Percentiles rank a stretch among this genome's conserved stretches.
phyloP scores from a whole-genome alignment of 2,113 vertebrate species.

The Tenebrosternarchus preto region DNA sequence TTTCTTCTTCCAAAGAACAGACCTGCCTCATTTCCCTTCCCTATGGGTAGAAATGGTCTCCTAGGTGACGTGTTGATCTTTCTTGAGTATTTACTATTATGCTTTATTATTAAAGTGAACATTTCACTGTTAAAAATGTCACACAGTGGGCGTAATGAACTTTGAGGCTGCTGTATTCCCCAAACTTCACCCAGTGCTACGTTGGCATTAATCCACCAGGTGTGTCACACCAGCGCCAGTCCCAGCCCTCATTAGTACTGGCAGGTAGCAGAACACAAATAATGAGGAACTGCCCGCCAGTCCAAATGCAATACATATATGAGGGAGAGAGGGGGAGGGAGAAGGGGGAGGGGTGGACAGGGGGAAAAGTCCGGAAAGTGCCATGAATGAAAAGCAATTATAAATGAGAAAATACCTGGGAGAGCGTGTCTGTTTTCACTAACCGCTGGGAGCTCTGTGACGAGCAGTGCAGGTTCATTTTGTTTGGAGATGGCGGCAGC shows the following conservation, averaged over 20 bases:
- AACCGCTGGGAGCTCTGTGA: conserved; percentile 50
- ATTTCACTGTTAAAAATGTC: conserved; percentile 74
- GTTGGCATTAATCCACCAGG: conserved; percentile 75
- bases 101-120: conserved; percentile 69
- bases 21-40: conserved; percentile 61
- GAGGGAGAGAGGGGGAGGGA: conserved; percentile 1
- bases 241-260: conserved; percentile 78
- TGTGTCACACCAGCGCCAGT: conserved; percentile 67
- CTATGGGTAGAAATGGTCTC: conserved; percentile 61
- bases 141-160: conserved; percentile 77
- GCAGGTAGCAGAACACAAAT: conserved; percentile 79
- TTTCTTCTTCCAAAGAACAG: conserved; percentile 47
- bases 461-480: conserved; percentile 63
- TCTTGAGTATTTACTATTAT: conserved; percentile 72
- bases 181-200: conserved; percentile 65
- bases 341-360: background rate
- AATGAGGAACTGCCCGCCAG: conserved; percentile 78
- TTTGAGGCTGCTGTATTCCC: conserved; percentile 67
- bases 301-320: conserved; percentile 61
- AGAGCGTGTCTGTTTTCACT: conserved; percentile 58
- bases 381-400: conserved; percentile 66
- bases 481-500: conserved; percentile 58
- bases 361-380: conserved; percentile 42
- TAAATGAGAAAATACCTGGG: conserved; percentile 69
- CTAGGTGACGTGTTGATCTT: conserved; percentile 64